A percentile compares a stretch with the other conserved stretches of the same genome.
Evolutionary conservation across 2,113 vertebrate species (phyloP).

Genomic region (Ceratotherium simum): DNA sequence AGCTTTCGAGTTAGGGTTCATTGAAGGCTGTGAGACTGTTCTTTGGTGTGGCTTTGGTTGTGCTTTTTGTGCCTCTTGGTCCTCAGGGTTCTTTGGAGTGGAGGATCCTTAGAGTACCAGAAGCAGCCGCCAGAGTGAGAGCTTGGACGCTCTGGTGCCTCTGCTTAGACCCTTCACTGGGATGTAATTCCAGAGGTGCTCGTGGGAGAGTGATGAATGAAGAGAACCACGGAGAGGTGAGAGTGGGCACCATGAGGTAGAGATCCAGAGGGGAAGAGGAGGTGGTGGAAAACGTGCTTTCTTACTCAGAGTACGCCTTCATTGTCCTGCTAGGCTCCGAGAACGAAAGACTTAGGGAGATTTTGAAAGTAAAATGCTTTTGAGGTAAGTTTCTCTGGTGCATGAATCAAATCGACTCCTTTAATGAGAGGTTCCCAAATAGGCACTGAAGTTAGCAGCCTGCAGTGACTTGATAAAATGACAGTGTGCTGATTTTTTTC

Average conservation of each 20-base stretch:
- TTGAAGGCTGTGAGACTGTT: neutral
- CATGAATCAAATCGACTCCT: neutral
- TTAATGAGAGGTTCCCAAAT: neutral
- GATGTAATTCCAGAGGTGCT: neutral
- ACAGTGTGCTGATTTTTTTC: neutral
- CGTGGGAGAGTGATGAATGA: neutral
- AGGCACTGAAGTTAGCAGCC: neutral
- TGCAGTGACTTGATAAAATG: neutral
- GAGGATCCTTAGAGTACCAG: neutral
- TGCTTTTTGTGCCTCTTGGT: neutral
- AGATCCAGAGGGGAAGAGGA: neutral
- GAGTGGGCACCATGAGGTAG: fast-evolving
- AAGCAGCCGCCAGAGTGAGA: neutral
- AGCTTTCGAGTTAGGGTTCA: neutral
- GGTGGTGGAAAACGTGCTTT: neutral
- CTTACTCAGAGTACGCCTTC: neutral
- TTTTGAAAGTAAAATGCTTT: neutral
- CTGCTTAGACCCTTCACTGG: neutral
- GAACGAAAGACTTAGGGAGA: neutral
- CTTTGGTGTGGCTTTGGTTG: neutral
- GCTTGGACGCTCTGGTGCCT: neutral
- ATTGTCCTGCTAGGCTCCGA: neutral
- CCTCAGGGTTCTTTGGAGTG: neutral
- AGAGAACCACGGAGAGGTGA: neutral
- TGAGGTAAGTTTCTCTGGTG: neutral